A percentile compares a stretch with the other conserved stretches of the same genome.
Evolutionary conservation across 1,140 invertebrate species (phyloP).

Genomic region (Dysdera silvatica): DNA sequence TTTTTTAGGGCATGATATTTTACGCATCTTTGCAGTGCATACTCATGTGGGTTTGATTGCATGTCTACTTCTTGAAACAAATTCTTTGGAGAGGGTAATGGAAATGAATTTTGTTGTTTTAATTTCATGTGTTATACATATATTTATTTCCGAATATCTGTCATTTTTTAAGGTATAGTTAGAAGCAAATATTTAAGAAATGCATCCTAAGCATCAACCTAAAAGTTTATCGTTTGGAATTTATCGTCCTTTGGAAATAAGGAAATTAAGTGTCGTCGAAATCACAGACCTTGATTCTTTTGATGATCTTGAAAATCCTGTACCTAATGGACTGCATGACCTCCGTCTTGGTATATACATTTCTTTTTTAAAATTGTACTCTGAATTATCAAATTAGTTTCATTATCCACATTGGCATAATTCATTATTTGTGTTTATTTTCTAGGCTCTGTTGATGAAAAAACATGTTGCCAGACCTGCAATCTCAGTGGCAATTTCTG

Average conservation of each 20-base stretch:
- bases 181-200: too few relatives aligned
- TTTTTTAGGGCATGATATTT: too few relatives aligned
- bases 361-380: neutral
- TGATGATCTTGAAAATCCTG: conserved; percentile 72
- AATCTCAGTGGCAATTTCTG: conserved; percentile 58
- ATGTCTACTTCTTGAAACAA: too few relatives aligned
- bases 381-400: neutral
- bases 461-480: conserved; percentile 78
- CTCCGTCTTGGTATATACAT: conserved; percentile 55
- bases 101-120: too few relatives aligned
- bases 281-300: conserved; percentile 74
- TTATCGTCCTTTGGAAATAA: conserved; percentile 60
- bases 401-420: neutral
- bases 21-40: too few relatives aligned
- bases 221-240: conserved; percentile 16
- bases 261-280: conserved; percentile 74
- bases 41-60: too few relatives aligned
- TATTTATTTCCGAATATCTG: too few relatives aligned
- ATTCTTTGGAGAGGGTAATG: too few relatives aligned
- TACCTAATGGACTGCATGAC: conserved; percentile 81
- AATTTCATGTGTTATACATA: too few relatives aligned
- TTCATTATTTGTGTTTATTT: neutral
- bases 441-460: conserved; percentile 45
- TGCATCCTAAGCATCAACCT: too few relatives aligned
- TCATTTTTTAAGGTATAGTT: too few relatives aligned